Percentiles rank a stretch among this genome's conserved stretches.
phyloP scores from a whole-genome alignment of 35 echinoderm and acorn worm genomes.

The Holothuria glaberrima region DNA sequence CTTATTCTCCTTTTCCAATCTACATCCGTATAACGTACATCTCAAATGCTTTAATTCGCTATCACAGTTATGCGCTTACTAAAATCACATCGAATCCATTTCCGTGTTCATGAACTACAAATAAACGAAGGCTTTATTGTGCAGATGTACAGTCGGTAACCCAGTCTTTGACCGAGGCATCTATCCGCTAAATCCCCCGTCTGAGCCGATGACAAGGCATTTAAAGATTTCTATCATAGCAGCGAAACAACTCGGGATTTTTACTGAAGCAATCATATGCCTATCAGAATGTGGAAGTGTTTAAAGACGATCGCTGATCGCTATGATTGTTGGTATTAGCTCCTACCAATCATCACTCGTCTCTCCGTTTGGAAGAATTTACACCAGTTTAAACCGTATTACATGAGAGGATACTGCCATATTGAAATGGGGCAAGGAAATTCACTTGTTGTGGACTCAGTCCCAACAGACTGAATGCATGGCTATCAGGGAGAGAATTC shows the following conservation, averaged over 20 bases:
- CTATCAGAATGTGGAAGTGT: constrained; percentile 46
- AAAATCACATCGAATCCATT: no score
- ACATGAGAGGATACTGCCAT: no score
- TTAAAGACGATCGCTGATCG: constrained; percentile 15
- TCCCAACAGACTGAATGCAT: no score
- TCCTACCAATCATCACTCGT: background rate
- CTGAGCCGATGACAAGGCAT: constrained; percentile 39
- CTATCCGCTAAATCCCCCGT: constrained; percentile 13
- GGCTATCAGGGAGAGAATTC: no score
- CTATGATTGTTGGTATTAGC: constrained; percentile 23
- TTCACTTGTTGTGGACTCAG: no score
- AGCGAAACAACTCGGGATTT: background rate
- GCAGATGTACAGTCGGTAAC: constrained; percentile 4
- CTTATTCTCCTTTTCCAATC: no score
- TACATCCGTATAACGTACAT: no score
- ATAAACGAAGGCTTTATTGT: constrained; percentile 2
- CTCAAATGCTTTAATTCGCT: no score
- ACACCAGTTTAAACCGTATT: no score
- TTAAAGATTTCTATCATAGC: background rate
- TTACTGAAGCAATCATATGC: constrained; percentile 22
- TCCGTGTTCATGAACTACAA: constrained; percentile 11
- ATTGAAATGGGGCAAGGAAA: no score
- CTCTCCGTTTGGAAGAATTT: no score
- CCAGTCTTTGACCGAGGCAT: constrained; percentile 8
- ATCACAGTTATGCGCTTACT: no score